Percentiles rank a stretch among this genome's conserved stretches.
These are phyloP conservation scores for Enteromius fasciolatus DNA, from an alignment of 2,797 vertebrate genomes.

Conservation along the genomic window DNA sequence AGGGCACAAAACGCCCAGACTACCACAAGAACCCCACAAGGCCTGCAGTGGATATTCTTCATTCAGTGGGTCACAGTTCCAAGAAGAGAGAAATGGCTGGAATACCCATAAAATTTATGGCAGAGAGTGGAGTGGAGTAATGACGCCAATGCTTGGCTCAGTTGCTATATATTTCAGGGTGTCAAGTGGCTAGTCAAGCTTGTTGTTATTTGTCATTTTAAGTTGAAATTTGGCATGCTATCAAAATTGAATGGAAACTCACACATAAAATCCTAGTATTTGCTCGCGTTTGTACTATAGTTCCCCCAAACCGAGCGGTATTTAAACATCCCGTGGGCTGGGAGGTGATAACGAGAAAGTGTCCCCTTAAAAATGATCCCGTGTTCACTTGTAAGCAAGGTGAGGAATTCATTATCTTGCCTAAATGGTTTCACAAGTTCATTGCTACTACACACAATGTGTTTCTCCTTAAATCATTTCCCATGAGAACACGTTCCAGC, in stretches of 20 bases:
- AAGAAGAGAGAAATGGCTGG: slow-evolving; percentile 52
- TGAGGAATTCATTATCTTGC: background rate
- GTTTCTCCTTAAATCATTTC: slow-evolving; percentile 33
- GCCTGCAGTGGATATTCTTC: slow-evolving; percentile 51
- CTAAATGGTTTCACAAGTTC: slow-evolving; percentile 42
- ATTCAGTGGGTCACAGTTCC: slow-evolving; percentile 53
- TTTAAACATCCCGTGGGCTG: slow-evolving; percentile 38
- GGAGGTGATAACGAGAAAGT: slow-evolving; percentile 38
- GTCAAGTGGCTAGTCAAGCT: slow-evolving; percentile 70
- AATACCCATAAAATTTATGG: slow-evolving; percentile 58
- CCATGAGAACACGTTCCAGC: background rate
- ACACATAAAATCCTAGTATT: slow-evolving; percentile 63
- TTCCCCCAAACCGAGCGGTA: slow-evolving; percentile 12
- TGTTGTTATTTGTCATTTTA: slow-evolving; percentile 67
- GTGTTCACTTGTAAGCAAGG: background rate
- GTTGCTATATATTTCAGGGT: slow-evolving; percentile 67
- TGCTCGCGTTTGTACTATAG: slow-evolving; percentile 4
- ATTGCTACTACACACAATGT: slow-evolving; percentile 21
- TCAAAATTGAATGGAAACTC: slow-evolving; percentile 70
- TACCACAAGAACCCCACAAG: slow-evolving; percentile 50
- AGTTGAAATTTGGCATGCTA: slow-evolving; percentile 54
- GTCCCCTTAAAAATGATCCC: slow-evolving; percentile 33
- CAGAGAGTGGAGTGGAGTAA: slow-evolving; percentile 54
- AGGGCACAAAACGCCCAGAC: slow-evolving; percentile 53
- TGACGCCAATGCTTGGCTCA: slow-evolving; percentile 69